phyloP scores from a whole-genome alignment of 1,140 invertebrate species.

The Bombus waltoni region DNA sequence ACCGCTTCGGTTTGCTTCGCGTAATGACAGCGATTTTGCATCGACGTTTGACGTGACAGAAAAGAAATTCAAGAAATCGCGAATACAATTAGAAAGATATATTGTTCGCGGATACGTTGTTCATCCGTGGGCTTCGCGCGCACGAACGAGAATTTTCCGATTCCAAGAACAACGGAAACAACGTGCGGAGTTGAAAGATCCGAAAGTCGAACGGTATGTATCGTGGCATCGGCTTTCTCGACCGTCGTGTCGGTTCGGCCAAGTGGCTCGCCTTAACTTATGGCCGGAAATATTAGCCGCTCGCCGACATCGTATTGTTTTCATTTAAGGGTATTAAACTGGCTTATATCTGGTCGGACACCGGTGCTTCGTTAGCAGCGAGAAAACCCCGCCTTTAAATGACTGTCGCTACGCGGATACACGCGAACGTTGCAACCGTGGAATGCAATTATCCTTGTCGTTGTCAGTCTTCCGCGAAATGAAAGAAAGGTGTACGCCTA shows the following conservation, averaged over 20 bases:
- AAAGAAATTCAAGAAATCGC: background rate
- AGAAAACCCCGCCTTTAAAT: constrained; percentile 40
- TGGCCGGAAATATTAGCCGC: constrained; percentile 70
- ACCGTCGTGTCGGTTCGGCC: background rate
- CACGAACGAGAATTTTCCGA: background rate
- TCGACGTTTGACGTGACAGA: background rate
- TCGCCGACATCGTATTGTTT: constrained; percentile 62
- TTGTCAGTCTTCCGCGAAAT: background rate
- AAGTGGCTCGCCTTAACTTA: constrained; percentile 55
- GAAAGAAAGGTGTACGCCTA: background rate
- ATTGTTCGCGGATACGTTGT: background rate
- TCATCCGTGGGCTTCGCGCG: too few species aligned
- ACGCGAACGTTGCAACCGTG: background rate
- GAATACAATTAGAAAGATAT: too few species aligned
- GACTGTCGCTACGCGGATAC: constrained; percentile 25
- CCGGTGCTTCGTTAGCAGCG: constrained; percentile 46
- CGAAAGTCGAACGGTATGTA: background rate
- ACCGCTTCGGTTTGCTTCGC: background rate
- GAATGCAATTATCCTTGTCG: constrained; percentile 29
- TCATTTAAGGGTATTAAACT: constrained; percentile 55
- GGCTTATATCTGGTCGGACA: constrained; percentile 52
- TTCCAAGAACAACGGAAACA: background rate
- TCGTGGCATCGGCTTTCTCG: constrained; percentile 15
- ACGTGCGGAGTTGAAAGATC: background rate
- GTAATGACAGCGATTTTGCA: background rate